A percentile compares a stretch with the other conserved stretches of the same genome.
phyloP scores from a whole-genome alignment of 2,888 invertebrate genomes.

The Lamproptera curius region DNA sequence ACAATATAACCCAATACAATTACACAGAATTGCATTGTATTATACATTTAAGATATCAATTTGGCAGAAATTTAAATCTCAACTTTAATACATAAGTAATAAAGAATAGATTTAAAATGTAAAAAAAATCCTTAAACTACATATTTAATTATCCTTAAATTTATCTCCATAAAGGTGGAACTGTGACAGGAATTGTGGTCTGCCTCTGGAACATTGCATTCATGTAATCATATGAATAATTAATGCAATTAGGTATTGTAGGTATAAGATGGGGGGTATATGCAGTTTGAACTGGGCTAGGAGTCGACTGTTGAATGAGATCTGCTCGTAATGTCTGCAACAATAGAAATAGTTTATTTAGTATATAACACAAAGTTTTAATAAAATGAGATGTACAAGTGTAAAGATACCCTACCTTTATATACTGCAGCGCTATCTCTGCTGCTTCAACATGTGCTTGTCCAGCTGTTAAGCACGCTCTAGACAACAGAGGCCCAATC shows the following conservation, averaged over 20 bases:
- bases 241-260: conserved; percentile 39
- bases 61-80: conserved; percentile 23
- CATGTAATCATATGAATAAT: conserved; percentile 45
- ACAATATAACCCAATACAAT: conserved; percentile 25
- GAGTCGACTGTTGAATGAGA: conserved; percentile 40
- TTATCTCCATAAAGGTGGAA: conserved; percentile 44
- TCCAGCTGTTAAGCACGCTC: conserved; percentile 43
- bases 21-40: conserved; percentile 27
- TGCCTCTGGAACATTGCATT: conserved; percentile 38
- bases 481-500: conserved; percentile 51
- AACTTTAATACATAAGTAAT: conserved; percentile 31
- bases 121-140: neutral
- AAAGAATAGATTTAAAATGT: conserved; percentile 22
- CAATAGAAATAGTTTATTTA: neutral
- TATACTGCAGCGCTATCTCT: conserved; percentile 46
- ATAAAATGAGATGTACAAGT: neutral
- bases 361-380: neutral
- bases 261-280: conserved; percentile 39
- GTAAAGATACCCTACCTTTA: conserved; percentile 42
- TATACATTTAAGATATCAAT: too few species aligned
- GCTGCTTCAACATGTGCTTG: conserved; percentile 61
- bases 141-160: conserved; percentile 3
- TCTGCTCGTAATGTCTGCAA: conserved; percentile 50
- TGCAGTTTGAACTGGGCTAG: conserved; percentile 34
- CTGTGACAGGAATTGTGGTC: conserved; percentile 27